Conservation (phyloP, 2,888 invertebrate genomes). For the Norana najaformis region DNA sequence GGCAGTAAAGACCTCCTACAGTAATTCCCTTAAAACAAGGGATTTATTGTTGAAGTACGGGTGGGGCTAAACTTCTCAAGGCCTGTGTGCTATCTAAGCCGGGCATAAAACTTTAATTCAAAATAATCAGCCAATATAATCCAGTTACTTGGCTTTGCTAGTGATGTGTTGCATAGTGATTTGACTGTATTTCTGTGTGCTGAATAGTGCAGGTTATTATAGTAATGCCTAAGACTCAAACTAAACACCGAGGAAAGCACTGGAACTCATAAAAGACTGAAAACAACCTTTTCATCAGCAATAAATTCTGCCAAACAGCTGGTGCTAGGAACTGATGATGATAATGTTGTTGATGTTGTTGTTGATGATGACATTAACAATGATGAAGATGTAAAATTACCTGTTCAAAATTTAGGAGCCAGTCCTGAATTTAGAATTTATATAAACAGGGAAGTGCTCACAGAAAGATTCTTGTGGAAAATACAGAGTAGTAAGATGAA, state of each 20-base stretch:
- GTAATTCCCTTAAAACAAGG: constrained; percentile 2
- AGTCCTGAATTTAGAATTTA: not conserved
- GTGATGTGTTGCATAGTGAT: not conserved
- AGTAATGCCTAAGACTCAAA: not conserved
- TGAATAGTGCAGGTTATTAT: not conserved
- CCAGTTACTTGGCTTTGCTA: not conserved
- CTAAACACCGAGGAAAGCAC: not conserved
- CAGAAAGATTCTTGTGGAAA: not conserved
- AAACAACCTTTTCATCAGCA: not conserved
- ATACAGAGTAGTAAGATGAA: not conserved
- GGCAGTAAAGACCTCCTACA: not conserved
- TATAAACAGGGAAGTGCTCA: not conserved
- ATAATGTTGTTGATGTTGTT: not conserved
- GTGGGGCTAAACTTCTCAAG: not conserved
- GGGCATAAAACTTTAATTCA: not conserved
- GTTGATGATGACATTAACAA: too few relatives aligned
- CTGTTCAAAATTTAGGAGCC: not conserved
- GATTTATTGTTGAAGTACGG: not conserved
- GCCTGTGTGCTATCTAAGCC: not conserved
- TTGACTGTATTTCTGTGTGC: constrained; percentile 2
- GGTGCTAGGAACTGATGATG: not conserved
- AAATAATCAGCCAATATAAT: not conserved
- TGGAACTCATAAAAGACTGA: not conserved
- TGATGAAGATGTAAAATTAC: not conserved
- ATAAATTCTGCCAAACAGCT: not conserved